Percentiles rank a stretch among this genome's conserved stretches.
phyloP scores from a whole-genome alignment of 2,113 vertebrate species.

The Pristiophorus japonicus region DNA sequence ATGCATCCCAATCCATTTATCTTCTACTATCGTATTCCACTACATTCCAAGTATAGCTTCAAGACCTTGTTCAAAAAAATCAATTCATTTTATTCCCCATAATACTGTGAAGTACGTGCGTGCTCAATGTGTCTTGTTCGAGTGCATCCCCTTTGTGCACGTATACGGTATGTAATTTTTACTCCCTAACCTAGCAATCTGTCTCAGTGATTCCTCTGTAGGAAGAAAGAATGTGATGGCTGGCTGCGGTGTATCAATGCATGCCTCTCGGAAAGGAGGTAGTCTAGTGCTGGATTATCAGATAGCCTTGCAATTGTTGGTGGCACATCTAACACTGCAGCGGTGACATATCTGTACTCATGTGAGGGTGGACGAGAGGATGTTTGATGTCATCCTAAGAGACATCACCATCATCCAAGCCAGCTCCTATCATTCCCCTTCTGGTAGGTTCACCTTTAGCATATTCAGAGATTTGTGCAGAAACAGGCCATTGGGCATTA shows the following conservation, averaged over 20 bases:
- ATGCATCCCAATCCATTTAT: neutral
- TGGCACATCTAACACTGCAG: neutral
- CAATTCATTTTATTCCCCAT: neutral
- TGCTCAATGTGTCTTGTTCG: neutral
- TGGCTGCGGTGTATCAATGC: neutral
- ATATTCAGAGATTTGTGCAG: neutral
- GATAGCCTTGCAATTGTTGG: neutral
- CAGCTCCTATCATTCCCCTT: neutral
- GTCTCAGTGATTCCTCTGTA: neutral
- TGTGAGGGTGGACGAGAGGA: neutral
- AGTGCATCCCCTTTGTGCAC: neutral
- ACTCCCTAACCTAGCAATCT: neutral
- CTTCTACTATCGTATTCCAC: neutral
- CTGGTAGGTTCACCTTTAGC: neutral
- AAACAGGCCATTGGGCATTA: neutral
- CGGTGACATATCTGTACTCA: neutral
- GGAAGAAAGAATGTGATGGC: neutral
- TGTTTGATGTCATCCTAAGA: neutral
- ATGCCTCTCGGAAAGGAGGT: neutral
- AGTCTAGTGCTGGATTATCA: neutral
- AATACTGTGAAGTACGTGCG: neutral
- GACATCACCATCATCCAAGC: neutral
- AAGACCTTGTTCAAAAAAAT: neutral
- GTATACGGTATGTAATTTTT: neutral
- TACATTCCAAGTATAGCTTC: neutral